A percentile compares a stretch with the other conserved stretches of the same genome.
These are phyloP conservation scores for Chroicocephalus ridibundus DNA, from an alignment of 2,113 vertebrate genomes.

Conservation along the genomic window DNA sequence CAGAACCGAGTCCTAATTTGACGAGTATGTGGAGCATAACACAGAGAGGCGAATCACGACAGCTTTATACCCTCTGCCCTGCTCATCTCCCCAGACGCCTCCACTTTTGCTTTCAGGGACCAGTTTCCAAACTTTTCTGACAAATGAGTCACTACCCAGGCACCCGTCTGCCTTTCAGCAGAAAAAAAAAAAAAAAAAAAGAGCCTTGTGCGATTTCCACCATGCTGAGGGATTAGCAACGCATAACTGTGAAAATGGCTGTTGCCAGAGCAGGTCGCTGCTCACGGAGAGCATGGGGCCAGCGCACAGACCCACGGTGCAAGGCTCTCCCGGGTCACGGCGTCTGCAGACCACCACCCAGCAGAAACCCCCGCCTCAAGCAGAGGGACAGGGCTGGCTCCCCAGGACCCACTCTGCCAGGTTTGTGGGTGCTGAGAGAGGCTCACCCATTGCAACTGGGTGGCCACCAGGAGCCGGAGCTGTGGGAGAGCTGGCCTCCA, in stretches of 20 bases:
- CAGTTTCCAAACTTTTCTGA: constrained; percentile 11
- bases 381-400: not conserved
- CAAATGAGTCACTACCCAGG: constrained; percentile 10
- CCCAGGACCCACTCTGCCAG: accelerated
- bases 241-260: not conserved
- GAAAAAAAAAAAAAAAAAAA: not conserved
- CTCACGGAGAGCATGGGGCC: not conserved
- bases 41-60: not conserved
- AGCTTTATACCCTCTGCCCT: not conserved
- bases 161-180: not conserved
- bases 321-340: not conserved
- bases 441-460: not conserved
- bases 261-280: not conserved
- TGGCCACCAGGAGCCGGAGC: not conserved
- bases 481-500: not conserved
- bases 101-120: not conserved
- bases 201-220: not conserved
- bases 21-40: not conserved
- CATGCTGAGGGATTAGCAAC: accelerated
- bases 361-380: not conserved
- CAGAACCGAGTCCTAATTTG: not conserved
- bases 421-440: not conserved
- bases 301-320: accelerated
- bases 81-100: not conserved
- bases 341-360: not conserved